Percentiles rank a stretch among this genome's conserved stretches.
These are phyloP conservation scores for Hemistola chrysoprasaria DNA, from an alignment of 2,888 invertebrate species.

Conservation along the genomic window DNA sequence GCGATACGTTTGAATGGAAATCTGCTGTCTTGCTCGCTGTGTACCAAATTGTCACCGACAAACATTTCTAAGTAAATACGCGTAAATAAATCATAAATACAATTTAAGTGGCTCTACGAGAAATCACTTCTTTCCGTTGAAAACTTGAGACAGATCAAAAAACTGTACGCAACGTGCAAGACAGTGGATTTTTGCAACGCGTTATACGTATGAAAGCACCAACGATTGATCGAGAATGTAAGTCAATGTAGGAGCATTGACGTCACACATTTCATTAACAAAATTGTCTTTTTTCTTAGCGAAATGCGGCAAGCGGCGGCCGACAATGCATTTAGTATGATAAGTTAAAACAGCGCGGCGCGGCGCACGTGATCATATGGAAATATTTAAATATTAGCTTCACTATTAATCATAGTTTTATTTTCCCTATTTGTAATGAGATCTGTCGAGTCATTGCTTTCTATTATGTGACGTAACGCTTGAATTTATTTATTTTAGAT, in stretches of 20 bases:
- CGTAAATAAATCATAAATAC: no score
- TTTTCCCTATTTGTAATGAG: conserved; percentile 54
- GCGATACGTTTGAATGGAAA: no score
- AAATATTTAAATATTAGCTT: conserved; percentile 71
- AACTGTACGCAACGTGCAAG: no score
- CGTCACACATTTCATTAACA: conserved; percentile 56
- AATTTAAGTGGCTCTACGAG: no score
- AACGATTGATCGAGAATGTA: conserved; percentile 61
- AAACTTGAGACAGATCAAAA: no score
- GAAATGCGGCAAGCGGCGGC: conserved; percentile 47
- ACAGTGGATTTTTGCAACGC: no score
- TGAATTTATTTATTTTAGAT: conserved; percentile 71
- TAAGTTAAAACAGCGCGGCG: conserved; percentile 54
- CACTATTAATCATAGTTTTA: conserved; percentile 64
- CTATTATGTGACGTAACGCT: conserved; percentile 56
- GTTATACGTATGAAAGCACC: no score
- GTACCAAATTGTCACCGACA: no score
- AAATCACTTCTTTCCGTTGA: no score
- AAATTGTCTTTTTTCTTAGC: conserved; percentile 41
- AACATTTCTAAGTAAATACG: no score
- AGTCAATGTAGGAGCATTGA: conserved; percentile 67
- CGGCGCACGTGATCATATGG: conserved; percentile 65
- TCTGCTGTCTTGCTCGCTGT: no score
- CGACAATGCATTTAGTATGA: conserved; percentile 55
- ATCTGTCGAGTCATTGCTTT: conserved; percentile 69